Base-by-base conservation (phyloP, 2,888 invertebrate genomes). In the Zhuqinia jingwanae region DNA sequence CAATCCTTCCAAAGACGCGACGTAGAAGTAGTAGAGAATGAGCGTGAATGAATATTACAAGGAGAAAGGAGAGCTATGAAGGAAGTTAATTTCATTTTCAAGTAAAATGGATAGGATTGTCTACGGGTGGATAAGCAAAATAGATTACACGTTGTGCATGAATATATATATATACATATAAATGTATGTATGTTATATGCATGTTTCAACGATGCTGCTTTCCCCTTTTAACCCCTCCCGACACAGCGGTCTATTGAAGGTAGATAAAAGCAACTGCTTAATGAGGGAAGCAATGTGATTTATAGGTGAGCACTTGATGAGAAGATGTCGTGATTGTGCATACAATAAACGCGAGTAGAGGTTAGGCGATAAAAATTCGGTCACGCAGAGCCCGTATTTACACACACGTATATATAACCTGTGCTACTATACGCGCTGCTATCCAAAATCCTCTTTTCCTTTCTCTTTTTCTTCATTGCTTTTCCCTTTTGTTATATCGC, bases 281-380 rank as follows among this genome's bases (percentile, higher is more conserved):
- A 89, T 89, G 89, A 89, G 87, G 84, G 87, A 81, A 73, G 81
- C 87, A 87, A 88, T 88, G 87, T 89, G 89, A 89, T 89, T 89
- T 89, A 89, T 89, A 89, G 88, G 84, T 81, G 88, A 87, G 83
- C 83, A 87, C 86, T 87, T 90, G 89, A 90, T 90, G 90, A 90
- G 90, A 90, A 90, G 89, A 89, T 90, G 89, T 84, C 90, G 90
- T 90, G 90, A 90, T 89, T 89, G 88, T 88, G 87, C 87, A 83
- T 82, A 89, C 85, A 89, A 89, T 89, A 89, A 89, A 87, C 73
- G 83, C 79, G 81, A 77, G 87, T 75, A 85, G 85, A 45, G 88
- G 86, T 84, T 82, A 84, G 85, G 88, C 88, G 88, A 89, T 89
- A 89, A 88, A 89, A 89, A 89, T 89, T 89, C 88, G 89, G 89